These are phyloP conservation scores for Kradibia gibbosae DNA, from an alignment of 1,140 invertebrate species.

Conservation along the genomic window DNA sequence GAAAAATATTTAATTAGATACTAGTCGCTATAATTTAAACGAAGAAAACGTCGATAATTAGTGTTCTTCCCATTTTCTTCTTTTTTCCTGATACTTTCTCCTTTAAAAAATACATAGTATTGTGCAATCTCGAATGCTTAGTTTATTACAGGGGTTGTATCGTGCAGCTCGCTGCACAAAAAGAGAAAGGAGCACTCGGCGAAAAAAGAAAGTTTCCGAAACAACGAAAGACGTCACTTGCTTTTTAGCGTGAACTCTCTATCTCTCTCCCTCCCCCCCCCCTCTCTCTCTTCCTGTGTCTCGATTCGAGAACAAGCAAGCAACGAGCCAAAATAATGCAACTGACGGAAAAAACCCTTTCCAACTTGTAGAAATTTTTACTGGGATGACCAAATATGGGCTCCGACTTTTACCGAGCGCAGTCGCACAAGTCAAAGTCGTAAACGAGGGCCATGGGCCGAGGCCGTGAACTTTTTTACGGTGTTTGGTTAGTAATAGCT, in stretches of 20 bases:
- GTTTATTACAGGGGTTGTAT: slow-evolving; percentile 68
- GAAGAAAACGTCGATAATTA: no score
- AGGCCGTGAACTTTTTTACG: slow-evolving; percentile 65
- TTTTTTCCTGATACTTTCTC: slow-evolving; percentile 58
- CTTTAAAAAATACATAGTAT: slow-evolving; percentile 54
- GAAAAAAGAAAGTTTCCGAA: slow-evolving; percentile 62
- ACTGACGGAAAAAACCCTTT: slow-evolving; percentile 62
- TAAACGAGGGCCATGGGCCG: slow-evolving; percentile 57
- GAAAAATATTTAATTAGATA: no score
- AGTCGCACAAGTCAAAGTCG: slow-evolving; percentile 54
- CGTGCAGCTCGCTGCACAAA: slow-evolving; percentile 29
- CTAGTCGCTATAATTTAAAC: no score
- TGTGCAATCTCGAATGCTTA: slow-evolving; percentile 55
- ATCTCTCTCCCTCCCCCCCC: neutral
- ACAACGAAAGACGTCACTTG: slow-evolving; percentile 36
- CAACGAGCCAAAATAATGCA: neutral
- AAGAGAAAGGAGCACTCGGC: slow-evolving; percentile 3
- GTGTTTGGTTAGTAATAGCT: slow-evolving; percentile 63
- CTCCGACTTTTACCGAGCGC: slow-evolving; percentile 63
- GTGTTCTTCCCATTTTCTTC: slow-evolving; percentile 29
- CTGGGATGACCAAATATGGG: neutral
- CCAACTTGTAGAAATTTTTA: slow-evolving; percentile 33
- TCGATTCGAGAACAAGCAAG: neutral
- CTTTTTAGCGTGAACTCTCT: neutral
- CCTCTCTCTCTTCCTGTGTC: neutral